phyloP scores from a whole-genome alignment of 2,797 vertebrate species.

The Labeo calbasu region DNA sequence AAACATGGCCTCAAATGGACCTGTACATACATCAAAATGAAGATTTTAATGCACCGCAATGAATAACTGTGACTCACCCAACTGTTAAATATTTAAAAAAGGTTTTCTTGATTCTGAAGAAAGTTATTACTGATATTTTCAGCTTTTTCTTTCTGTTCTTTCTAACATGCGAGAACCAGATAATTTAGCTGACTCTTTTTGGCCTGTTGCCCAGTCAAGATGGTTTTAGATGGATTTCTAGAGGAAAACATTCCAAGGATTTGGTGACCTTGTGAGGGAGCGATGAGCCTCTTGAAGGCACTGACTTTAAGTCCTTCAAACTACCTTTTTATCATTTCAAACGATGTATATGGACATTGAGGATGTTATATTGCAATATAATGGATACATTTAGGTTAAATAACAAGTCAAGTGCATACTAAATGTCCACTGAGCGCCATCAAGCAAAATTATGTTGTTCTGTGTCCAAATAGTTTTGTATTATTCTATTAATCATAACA shows the following conservation, averaged over 20 bases:
- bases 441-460: background rate
- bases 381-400: background rate
- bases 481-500: background rate
- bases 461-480: background rate
- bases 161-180: conserved; percentile 43
- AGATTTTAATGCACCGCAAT: background rate
- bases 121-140: background rate
- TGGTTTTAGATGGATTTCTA: conserved; percentile 42
- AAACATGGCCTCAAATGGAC: background rate
- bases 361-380: background rate
- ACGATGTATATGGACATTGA: background rate
- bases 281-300: conserved; percentile 8
- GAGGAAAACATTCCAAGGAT: conserved; percentile 53
- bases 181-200: conserved; percentile 45
- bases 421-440: background rate
- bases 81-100: background rate
- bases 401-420: background rate
- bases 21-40: background rate
- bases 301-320: background rate
- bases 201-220: conserved; percentile 47
- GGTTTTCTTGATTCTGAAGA: background rate
- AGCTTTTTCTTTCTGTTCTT: conserved; percentile 18
- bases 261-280: conserved; percentile 48
- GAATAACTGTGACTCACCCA: background rate
- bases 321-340: background rate